Conservation (phyloP, 1,140 invertebrate genomes). For the Drosophila orosa region DNA sequence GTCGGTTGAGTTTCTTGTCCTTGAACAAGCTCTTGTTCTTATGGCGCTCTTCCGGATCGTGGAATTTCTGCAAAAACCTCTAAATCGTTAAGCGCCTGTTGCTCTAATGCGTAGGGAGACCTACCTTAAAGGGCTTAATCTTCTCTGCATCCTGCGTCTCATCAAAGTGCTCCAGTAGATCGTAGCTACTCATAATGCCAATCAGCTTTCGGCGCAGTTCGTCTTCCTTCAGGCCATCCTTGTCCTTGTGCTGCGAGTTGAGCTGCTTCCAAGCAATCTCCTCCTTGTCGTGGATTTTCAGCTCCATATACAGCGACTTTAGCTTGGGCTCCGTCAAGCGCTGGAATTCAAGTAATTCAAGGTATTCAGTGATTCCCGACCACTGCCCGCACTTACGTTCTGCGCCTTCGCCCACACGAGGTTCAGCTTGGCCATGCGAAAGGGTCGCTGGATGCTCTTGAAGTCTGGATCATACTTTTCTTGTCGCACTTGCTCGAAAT, state of each 20-base stretch:
- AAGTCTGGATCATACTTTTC: conserved; percentile 75
- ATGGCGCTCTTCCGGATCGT: conserved; percentile 87
- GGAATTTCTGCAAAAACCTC: conserved; percentile 83
- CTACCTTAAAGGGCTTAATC: conserved; percentile 85
- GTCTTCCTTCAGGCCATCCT: conserved; percentile 93
- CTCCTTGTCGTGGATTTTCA: conserved; percentile 96
- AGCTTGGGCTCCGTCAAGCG: conserved; percentile 92
- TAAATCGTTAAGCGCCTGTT: background rate
- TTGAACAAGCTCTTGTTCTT: conserved; percentile 92
- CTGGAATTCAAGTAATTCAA: conserved; percentile 85
- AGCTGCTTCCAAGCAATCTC: conserved; percentile 93
- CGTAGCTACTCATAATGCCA: conserved; percentile 93
- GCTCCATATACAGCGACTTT: conserved; percentile 93
- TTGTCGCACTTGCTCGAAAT: conserved; percentile 54
- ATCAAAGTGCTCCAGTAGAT: conserved; percentile 91
- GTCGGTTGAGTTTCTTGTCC: conserved; percentile 94
- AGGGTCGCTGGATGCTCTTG: conserved; percentile 90
- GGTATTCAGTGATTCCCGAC: background rate
- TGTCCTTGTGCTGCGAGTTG: conserved; percentile 92
- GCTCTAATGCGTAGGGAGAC: background rate
- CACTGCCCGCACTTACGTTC: conserved; percentile 86
- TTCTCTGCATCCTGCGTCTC: conserved; percentile 87
- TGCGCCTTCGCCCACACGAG: conserved; percentile 93
- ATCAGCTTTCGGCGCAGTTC: conserved; percentile 91
- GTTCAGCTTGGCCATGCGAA: conserved; percentile 94